Percentiles rank a stretch among this genome's conserved stretches.
Conservation (phyloP, 1,140 invertebrate species). For the Meloidogyne floridensis region DNA sequence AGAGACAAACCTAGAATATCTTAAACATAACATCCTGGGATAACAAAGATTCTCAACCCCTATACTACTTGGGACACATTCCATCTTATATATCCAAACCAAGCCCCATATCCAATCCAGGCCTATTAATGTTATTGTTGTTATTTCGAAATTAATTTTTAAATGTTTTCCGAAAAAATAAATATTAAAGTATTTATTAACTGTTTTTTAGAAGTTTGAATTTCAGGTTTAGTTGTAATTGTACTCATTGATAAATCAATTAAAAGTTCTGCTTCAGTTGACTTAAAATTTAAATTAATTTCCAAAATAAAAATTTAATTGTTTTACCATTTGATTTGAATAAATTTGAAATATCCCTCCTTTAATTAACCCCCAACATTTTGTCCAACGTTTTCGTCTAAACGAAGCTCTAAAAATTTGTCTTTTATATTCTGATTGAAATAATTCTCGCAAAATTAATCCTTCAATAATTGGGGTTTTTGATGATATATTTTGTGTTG, state of each 20-base stretch:
- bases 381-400: constrained; percentile 15
- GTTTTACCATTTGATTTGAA: background rate
- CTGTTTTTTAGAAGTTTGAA: constrained; percentile 43
- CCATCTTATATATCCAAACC: too few relatives aligned
- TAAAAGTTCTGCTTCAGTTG: constrained; percentile 38
- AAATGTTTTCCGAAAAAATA: too few relatives aligned
- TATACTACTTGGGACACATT: too few relatives aligned
- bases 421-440: background rate
- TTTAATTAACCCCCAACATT: constrained; percentile 26
- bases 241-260: constrained; percentile 29
- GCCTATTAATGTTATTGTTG: too few relatives aligned
- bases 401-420: background rate
- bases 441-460: background rate
- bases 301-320: background rate
- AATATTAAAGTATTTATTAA: background rate
- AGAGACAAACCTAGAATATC: too few relatives aligned
- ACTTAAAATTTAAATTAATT: constrained; percentile 15
- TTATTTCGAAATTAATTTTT: too few relatives aligned
- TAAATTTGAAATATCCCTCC: constrained; percentile 8
- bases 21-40: too few relatives aligned
- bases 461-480: background rate
- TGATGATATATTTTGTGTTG: background rate
- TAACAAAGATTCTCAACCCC: too few relatives aligned
- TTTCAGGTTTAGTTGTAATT: constrained; percentile 22
- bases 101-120: too few relatives aligned